Percentiles rank a stretch among this genome's conserved stretches.
Conservation (phyloP, 2,113 vertebrate genomes). For the Lanius ludovicianus region DNA sequence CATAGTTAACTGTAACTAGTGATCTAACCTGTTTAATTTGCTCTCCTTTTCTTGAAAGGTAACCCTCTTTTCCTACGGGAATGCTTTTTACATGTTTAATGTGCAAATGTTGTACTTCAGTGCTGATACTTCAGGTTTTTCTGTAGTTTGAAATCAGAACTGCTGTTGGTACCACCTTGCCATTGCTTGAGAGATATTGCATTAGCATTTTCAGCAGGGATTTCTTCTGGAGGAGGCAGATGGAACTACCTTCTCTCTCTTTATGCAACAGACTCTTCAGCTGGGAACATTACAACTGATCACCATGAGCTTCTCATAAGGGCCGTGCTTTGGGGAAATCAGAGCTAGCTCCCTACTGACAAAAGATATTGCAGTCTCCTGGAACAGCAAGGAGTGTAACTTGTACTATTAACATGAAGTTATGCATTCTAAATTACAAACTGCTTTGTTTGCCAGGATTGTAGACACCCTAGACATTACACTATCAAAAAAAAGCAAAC, state of each 20-base stretch:
- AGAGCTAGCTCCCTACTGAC: not conserved
- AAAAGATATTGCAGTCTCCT: not conserved
- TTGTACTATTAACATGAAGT: not conserved
- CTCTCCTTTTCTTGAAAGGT: not conserved
- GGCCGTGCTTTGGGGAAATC: not conserved
- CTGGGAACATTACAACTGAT: not conserved
- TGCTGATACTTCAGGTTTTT: not conserved
- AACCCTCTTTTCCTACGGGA: not conserved
- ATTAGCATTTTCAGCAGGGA: constrained; percentile 20
- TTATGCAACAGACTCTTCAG: constrained; percentile 1
- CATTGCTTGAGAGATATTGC: not conserved
- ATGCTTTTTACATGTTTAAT: not conserved
- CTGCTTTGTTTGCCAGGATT: not conserved
- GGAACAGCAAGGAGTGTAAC: not conserved
- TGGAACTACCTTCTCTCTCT: constrained; percentile 1
- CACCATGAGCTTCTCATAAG: not conserved
- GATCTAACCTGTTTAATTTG: not conserved
- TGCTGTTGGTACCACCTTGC: not conserved
- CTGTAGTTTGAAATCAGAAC: not conserved
- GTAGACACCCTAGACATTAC: not conserved
- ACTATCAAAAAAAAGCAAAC: not conserved
- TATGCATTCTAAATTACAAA: not conserved
- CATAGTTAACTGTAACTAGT: not conserved
- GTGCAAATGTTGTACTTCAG: not conserved
- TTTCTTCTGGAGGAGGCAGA: not conserved